Percentiles rank a stretch among this genome's conserved stretches.
phyloP scores from a whole-genome alignment of 2,888 invertebrate genomes.

The Cremastinae sp. region DNA sequence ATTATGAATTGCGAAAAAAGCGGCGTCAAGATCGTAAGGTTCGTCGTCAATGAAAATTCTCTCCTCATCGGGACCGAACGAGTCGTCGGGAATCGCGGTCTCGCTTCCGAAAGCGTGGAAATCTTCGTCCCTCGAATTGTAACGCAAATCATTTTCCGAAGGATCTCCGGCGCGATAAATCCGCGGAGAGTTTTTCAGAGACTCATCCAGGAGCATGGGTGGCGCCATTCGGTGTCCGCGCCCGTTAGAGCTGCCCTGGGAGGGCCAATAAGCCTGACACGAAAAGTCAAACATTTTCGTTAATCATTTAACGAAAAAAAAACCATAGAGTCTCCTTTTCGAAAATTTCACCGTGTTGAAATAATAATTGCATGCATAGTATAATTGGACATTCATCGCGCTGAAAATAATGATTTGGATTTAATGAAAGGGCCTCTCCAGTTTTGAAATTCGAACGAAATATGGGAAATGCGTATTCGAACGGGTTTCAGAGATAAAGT shows the following conservation, averaged over 20 bases:
- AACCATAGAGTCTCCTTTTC: background rate
- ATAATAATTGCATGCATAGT: background rate
- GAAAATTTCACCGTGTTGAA: background rate
- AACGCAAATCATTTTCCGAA: conserved; percentile 63
- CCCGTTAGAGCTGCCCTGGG: conserved; percentile 85
- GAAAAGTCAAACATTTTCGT: conserved; percentile 32
- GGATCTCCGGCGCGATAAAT: conserved; percentile 36
- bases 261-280: conserved; percentile 89
- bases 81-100: conserved; percentile 75
- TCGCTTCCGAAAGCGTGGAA: conserved; percentile 69
- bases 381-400: background rate
- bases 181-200: conserved; percentile 44
- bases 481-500: background rate
- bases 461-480: background rate
- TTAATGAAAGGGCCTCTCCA: too few species aligned
- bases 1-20: conserved; percentile 71
- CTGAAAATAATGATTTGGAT: too few species aligned
- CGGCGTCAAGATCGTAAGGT: conserved; percentile 74
- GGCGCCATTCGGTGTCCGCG: conserved; percentile 85
- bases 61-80: conserved; percentile 77
- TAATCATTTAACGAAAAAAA: background rate
- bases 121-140: conserved; percentile 67
- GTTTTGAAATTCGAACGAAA: too few species aligned
- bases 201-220: conserved; percentile 63
- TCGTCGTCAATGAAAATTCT: conserved; percentile 78